Conservation (phyloP, 2,797 vertebrate species). For the Acanthiza pusilla region DNA sequence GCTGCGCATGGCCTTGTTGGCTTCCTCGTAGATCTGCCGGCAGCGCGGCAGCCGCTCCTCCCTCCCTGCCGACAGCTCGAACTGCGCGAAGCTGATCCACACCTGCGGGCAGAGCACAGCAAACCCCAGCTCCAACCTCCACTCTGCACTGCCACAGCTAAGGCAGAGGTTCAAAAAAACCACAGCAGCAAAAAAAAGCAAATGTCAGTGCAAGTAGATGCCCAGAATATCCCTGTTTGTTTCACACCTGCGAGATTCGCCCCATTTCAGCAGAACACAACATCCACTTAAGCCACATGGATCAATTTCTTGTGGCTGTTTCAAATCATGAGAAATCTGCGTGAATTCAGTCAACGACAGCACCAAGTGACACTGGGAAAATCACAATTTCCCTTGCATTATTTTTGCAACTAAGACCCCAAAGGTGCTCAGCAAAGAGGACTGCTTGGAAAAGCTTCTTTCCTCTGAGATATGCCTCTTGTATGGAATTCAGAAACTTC, state of each 20-base stretch:
- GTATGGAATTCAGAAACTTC: rapidly evolving
- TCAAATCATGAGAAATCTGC: rapidly evolving
- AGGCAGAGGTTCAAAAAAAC: rapidly evolving
- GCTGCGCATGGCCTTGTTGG: conserved; percentile 90
- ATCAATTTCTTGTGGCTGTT: neutral
- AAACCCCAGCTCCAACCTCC: neutral
- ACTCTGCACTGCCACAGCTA: rapidly evolving
- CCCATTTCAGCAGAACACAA: neutral
- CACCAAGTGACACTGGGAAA: neutral
- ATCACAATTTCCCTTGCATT: neutral
- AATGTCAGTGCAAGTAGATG: rapidly evolving
- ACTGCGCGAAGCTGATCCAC: conserved; percentile 96
- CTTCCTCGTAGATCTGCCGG: conserved; percentile 92
- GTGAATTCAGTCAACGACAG: neutral
- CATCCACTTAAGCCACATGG: rapidly evolving
- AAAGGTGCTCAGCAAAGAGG: neutral
- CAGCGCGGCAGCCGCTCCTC: conserved; percentile 79
- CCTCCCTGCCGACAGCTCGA: conserved; percentile 86
- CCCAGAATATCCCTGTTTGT: rapidly evolving
- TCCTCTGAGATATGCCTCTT: rapidly evolving
- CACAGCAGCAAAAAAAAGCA: neutral
- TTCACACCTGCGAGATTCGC: rapidly evolving
- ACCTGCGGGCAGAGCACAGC: conserved; percentile 75
- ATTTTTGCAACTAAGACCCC: neutral
- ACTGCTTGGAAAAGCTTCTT: neutral